These are phyloP conservation scores for Drosophila neonasuta DNA, from an alignment of 2,888 invertebrate genomes.

Conservation along the genomic window DNA sequence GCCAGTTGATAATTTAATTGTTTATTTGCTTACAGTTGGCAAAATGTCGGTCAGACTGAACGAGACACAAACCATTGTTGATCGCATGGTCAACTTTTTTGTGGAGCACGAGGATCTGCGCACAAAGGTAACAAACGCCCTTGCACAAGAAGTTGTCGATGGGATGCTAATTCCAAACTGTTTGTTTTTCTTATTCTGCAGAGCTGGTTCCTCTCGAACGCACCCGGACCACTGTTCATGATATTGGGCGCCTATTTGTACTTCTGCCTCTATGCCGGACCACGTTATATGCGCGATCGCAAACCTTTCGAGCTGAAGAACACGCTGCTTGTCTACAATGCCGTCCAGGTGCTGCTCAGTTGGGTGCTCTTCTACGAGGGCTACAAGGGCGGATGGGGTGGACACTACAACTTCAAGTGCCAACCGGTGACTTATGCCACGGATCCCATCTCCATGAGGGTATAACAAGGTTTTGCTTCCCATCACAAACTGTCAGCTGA, in stretches of 20 bases:
- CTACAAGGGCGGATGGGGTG: slow-evolving; percentile 84
- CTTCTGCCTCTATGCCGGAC: slow-evolving; percentile 91
- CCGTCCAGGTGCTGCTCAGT: slow-evolving; percentile 92
- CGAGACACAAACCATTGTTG: slow-evolving; percentile 80
- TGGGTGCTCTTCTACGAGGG: slow-evolving; percentile 89
- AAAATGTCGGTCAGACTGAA: slow-evolving; percentile 79
- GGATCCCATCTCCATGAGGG: slow-evolving; percentile 85
- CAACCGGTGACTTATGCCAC: slow-evolving; percentile 87
- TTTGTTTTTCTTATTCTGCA: slow-evolving; percentile 57
- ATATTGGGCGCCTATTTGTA: slow-evolving; percentile 88
- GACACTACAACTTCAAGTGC: slow-evolving; percentile 87
- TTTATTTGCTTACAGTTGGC: slow-evolving; percentile 46
- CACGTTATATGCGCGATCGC: slow-evolving; percentile 92
- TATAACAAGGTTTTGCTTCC: slow-evolving; percentile 57
- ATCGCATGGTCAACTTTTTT: slow-evolving; percentile 82
- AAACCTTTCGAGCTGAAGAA: slow-evolving; percentile 92
- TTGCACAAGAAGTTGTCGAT: no score
- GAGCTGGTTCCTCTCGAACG: slow-evolving; percentile 89
- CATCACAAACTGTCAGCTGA: not conserved
- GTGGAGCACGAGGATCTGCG: slow-evolving; percentile 82
- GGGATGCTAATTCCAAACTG: not conserved
- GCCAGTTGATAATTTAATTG: slow-evolving; percentile 15
- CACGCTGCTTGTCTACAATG: slow-evolving; percentile 92
- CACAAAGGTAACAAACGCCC: slow-evolving; percentile 64
- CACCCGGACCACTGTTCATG: slow-evolving; percentile 87